Evolutionary conservation across 2,113 vertebrate species (phyloP), one percentile per base, ranked within the genome.

Genomic region (Sinocyclocheilus anshuiensis): DNA sequence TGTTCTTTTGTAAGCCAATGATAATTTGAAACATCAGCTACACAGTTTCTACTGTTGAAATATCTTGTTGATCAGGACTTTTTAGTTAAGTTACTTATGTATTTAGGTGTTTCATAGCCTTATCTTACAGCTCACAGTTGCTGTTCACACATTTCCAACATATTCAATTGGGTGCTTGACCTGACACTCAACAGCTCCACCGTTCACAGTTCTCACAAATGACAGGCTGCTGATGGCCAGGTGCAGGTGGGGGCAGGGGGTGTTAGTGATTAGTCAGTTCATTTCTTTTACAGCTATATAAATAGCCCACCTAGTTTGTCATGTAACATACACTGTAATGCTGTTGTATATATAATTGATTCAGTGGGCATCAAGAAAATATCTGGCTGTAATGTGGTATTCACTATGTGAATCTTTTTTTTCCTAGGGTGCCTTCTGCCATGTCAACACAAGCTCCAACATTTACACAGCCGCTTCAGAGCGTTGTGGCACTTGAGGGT

Each of bases 401-500:
- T 84, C 26, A 81, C 71, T 24, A 39, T 61, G n/a, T 53, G 8
- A 24, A 59, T 87, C 1, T 69, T 72, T 61, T 33, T 88, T 84
- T 45, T 61, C 57, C 59, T 94, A 99, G 97, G 96, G 97, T 97
- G 97, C 96, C 97, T 94, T 91, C 88, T 91, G 96, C 92, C 94
- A 99, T 99, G 98, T 91, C 96, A 36, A 97, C 96, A 59, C 97
- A 98, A 94, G 97, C 98, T 53, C 98, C 98, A 89, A 97, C 97
- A 6, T 99, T 99, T 91, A 97, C 93, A 1, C 97, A 98, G 95
- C 98, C 97, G 0, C 94, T 99, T 91, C 97, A 99, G 96, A 99
- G 97, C 63, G 97, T 98, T 95, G 98, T 98, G 95, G 97, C 96
- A 99, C 97, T 99, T 87, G 98, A 99, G 98, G 98, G 98, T 97